Conservation (phyloP, 2,113 vertebrate species). For the Nycticorax nycticorax region DNA sequence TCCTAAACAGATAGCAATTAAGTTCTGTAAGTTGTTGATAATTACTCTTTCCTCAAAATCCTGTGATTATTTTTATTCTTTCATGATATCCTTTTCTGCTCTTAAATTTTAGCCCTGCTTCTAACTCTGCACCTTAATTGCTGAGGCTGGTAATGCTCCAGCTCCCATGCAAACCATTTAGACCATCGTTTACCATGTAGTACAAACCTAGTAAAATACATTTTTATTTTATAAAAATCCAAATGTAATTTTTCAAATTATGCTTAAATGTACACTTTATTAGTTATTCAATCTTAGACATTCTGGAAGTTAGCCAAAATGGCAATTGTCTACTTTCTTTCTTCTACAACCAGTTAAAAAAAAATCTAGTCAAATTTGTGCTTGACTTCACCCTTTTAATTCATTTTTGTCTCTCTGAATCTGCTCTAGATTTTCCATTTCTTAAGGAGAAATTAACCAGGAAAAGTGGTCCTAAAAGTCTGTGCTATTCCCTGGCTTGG, state of each 20-base stretch:
- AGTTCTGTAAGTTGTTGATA: not conserved
- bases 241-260: not conserved
- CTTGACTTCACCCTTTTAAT: not conserved
- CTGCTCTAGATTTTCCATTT: not conserved
- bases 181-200: not conserved
- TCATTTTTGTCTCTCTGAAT: not conserved
- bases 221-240: not conserved
- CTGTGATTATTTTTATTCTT: not conserved
- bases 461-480: not conserved
- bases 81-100: not conserved
- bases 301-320: not conserved
- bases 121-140: not conserved
- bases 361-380: not conserved
- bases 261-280: not conserved
- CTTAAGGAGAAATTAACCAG: not conserved
- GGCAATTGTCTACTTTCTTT: not conserved
- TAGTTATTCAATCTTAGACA: not conserved
- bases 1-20: not conserved
- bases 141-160: not conserved
- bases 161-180: not conserved
- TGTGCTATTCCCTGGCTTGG: not conserved
- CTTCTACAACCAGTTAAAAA: not conserved
- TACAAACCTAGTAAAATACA: not conserved
- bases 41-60: not conserved
- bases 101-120: slow-evolving; percentile 18